Evolutionary conservation across 2,113 vertebrate species (phyloP), one percentile per base, ranked within the genome.

Genomic region (Phoxinus phoxinus): DNA sequence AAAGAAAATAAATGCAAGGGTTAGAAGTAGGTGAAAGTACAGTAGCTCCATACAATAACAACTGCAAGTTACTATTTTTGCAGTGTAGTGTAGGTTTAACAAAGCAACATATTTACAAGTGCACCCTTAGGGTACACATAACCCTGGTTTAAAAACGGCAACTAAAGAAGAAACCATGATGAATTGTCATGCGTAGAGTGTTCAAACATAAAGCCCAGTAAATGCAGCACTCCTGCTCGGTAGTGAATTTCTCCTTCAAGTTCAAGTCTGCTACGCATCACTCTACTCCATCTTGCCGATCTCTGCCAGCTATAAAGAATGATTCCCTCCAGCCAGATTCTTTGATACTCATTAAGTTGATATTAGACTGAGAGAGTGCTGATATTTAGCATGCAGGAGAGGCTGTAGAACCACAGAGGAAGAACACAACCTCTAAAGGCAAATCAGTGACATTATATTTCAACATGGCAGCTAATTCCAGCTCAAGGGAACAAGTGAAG

Each of bases 281-380:
- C 76, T n/a, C 32, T 8, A 12, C 76, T 79, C 58, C 58, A 46
- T 65, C 58, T 61, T 80, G 78, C 37, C 19, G n/a, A 65, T 63
- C 35, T 46, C 58, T 35, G 63, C 11, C 63, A 9, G 61, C 80
- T 69, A 12, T 81, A 80, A 81, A 51, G 46, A 69, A 82, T 51
- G 61, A 51, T 25, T 82, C 63, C 78, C 78, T 27, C 9, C 19
- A 65, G 61, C 21, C 61, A 37, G 74, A 51, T n/a, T 85, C 41
- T 84, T 41, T 85, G 84, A 78, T 25, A 51, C 19, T 78, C 74
- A 78, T 78, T 85, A 56, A 80, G 48, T 27, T 80, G 48, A 67
- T 69, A 58, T 79, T n/a, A 71, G 44, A 21, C 48, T 3, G 13
- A 75, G n/a, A 74, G 21, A 17, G 21, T 8, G 19, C 23, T 56